Conservation (phyloP, 1,140 invertebrate species). For the Sarcophaga bullata region DNA sequence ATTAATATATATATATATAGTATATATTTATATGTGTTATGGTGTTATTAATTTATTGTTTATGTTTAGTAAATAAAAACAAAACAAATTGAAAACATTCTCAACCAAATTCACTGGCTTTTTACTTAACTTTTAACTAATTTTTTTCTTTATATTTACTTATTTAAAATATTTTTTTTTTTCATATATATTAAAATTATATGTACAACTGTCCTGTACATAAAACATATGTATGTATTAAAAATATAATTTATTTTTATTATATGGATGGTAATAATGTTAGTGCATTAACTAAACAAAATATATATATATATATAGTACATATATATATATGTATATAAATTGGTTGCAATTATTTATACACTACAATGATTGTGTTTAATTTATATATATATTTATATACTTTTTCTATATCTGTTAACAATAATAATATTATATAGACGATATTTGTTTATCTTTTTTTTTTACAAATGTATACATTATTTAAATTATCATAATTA, state of each 20-base stretch:
- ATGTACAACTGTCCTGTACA: constrained; percentile 21
- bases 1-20: not conserved
- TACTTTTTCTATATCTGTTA: constrained; percentile 30
- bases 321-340: too few species aligned
- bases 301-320: too few species aligned
- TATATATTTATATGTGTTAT: not conserved
- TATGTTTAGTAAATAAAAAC: not conserved
- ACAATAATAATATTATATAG: constrained; percentile 33
- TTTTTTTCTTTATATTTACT: too few species aligned
- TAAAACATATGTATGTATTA: constrained; percentile 9
- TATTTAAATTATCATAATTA: constrained; percentile 4
- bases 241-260: not conserved
- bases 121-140: not conserved
- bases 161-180: not conserved
- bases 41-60: not conserved
- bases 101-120: constrained; percentile 18
- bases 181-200: not conserved
- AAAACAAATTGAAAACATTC: constrained; percentile 14
- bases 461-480: constrained; percentile 35
- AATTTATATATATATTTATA: constrained; percentile 24
- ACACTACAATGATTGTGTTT: constrained; percentile 28
- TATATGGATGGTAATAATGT: not conserved
- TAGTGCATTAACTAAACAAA: too few species aligned
- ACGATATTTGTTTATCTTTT: constrained; percentile 17
- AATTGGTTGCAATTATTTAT: constrained; percentile 13